These are phyloP conservation scores for Caenorhabditis sp. DNA, from an alignment of 2,888 invertebrate genomes.

Conservation along the genomic window DNA sequence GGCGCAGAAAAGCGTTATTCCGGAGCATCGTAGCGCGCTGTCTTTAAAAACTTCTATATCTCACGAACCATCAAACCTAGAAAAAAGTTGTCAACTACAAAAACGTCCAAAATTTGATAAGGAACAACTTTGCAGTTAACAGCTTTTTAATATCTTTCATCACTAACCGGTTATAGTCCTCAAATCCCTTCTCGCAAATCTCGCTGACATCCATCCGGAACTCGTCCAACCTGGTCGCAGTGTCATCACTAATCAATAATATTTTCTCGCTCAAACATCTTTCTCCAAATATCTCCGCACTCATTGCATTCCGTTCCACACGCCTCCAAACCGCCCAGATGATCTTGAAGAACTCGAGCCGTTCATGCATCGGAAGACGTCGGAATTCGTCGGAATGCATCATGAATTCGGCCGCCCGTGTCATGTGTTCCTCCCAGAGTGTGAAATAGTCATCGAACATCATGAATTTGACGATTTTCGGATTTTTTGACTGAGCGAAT, in stretches of 20 bases:
- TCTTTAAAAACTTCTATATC: too few species aligned
- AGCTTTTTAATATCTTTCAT: not conserved
- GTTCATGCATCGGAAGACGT: constrained; percentile 35
- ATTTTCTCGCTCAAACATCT: constrained; percentile 39
- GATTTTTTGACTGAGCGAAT: constrained; percentile 2
- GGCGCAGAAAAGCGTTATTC: too few species aligned
- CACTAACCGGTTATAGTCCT: constrained; percentile 10
- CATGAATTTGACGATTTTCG: constrained; percentile 20
- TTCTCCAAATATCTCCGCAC: constrained; percentile 31
- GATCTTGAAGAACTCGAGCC: constrained; percentile 52
- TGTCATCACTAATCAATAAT: constrained; percentile 25
- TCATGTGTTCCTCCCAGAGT: constrained; percentile 43
- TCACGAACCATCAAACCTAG: too few species aligned
- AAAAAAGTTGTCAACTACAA: too few species aligned
- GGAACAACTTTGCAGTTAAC: too few species aligned
- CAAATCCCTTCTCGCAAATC: constrained; percentile 11
- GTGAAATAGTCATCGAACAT: constrained; percentile 28
- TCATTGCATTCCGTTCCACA: constrained; percentile 38
- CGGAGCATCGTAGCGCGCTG: too few species aligned
- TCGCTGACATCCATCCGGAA: constrained; percentile 27
- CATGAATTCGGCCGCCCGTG: constrained; percentile 28
- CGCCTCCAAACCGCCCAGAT: constrained; percentile 60
- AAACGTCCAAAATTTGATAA: too few species aligned
- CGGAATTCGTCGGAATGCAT: constrained; percentile 44
- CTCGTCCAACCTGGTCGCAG: constrained; percentile 11